A percentile compares a stretch with the other conserved stretches of the same genome.
phyloP scores from a whole-genome alignment of 2,113 vertebrate genomes.

The Chascanopsetta lugubris region DNA sequence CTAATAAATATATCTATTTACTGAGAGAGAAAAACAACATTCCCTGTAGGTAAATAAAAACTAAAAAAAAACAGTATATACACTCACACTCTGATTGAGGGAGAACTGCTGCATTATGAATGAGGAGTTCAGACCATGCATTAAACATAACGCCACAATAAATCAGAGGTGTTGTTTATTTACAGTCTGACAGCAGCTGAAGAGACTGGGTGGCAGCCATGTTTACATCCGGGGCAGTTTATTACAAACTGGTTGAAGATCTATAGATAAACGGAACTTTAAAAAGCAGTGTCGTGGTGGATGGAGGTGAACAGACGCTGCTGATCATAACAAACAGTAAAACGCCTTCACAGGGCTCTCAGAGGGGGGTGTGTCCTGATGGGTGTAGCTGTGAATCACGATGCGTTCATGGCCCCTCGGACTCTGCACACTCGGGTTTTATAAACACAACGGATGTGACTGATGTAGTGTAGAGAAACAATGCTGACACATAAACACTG shows the following conservation, averaged over 20 bases:
- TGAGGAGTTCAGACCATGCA: constrained; percentile 1
- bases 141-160: constrained; percentile 7
- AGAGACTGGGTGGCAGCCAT: too few species aligned
- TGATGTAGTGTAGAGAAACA: too few species aligned
- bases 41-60: neutral
- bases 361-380: constrained; percentile 64
- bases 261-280: too few species aligned
- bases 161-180: constrained; percentile 17
- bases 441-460: neutral
- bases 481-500: too few species aligned
- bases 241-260: too few species aligned
- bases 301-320: neutral
- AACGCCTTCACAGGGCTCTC: too few species aligned
- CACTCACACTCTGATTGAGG: neutral
- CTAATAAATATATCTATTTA: neutral
- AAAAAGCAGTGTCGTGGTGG: too few species aligned
- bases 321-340: constrained; percentile 39
- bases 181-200: neutral
- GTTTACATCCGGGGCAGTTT: too few species aligned
- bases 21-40: neutral
- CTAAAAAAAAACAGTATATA: neutral
- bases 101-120: constrained; percentile 17
- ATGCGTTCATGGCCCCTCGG: constrained; percentile 42
- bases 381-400: constrained; percentile 34
- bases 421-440: neutral